phyloP scores from a whole-genome alignment of 2,797 vertebrate genomes.

The Muraenolepis orangiensis region DNA sequence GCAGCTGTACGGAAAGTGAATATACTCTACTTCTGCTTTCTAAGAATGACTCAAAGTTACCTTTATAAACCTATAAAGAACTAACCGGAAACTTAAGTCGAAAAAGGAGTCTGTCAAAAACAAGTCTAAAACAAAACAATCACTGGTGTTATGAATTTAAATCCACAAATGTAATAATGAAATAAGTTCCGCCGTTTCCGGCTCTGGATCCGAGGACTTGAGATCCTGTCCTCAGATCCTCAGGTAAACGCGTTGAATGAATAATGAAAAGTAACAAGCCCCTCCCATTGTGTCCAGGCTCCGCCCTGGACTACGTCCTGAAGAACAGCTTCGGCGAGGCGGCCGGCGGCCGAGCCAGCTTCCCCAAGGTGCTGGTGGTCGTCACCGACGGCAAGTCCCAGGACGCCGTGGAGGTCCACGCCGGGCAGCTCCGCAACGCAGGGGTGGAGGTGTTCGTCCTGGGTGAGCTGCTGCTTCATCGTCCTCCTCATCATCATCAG shows the following conservation, averaged over 20 bases:
- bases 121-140: background rate
- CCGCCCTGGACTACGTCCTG: conserved; percentile 83
- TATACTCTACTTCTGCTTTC: background rate
- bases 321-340: conserved; percentile 80
- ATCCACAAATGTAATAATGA: background rate
- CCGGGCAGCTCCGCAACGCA: conserved; percentile 78
- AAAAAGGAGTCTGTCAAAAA: background rate
- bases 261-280: background rate
- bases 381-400: conserved; percentile 90
- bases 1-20: background rate
- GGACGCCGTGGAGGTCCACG: conserved; percentile 82
- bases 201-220: too few species aligned
- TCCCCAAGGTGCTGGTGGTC: conserved; percentile 90
- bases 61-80: background rate
- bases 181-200: background rate
- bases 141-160: background rate
- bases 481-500: too few species aligned
- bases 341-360: conserved; percentile 82
- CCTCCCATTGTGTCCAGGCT: conserved; percentile 67
- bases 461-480: conserved; percentile 71
- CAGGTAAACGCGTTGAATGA: too few species aligned
- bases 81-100: background rate
- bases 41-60: background rate
- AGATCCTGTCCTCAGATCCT: too few species aligned
- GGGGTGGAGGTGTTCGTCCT: conserved; percentile 95